Evolutionary conservation across 2,113 vertebrate genomes (phyloP).

Genomic region (Athene noctua): DNA sequence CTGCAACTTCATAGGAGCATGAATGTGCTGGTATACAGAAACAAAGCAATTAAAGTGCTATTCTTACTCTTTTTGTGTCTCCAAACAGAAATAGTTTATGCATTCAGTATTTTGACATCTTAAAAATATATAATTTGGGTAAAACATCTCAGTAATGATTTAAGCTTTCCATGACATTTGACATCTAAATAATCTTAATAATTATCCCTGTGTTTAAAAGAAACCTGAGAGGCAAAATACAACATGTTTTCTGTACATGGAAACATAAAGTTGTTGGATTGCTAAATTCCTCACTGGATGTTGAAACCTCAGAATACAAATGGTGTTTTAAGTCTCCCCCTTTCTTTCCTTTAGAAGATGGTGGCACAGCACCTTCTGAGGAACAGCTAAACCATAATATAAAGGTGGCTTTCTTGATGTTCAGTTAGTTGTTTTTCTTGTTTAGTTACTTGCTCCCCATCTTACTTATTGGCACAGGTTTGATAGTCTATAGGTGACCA

Average conservation of each 20-base stretch:
- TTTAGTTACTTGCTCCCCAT: neutral
- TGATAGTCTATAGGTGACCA: neutral
- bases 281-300: neutral
- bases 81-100: neutral
- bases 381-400: neutral
- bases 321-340: neutral
- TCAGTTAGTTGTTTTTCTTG: neutral
- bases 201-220: neutral
- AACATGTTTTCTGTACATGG: neutral
- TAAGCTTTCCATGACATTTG: neutral
- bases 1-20: neutral
- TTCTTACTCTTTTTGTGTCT: neutral
- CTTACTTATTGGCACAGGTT: neutral
- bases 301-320: neutral
- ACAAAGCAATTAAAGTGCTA: neutral
- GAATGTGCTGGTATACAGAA: neutral
- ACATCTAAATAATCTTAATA: neutral
- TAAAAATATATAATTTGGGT: neutral
- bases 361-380: neutral
- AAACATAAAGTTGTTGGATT: neutral
- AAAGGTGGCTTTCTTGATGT: neutral
- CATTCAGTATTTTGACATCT: neutral
- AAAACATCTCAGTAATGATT: neutral
- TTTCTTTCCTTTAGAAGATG: neutral
- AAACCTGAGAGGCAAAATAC: neutral